A percentile compares a stretch with the other conserved stretches of the same genome.
Conservation (phyloP, 1,140 invertebrate species). For the Drosophila tani region DNA sequence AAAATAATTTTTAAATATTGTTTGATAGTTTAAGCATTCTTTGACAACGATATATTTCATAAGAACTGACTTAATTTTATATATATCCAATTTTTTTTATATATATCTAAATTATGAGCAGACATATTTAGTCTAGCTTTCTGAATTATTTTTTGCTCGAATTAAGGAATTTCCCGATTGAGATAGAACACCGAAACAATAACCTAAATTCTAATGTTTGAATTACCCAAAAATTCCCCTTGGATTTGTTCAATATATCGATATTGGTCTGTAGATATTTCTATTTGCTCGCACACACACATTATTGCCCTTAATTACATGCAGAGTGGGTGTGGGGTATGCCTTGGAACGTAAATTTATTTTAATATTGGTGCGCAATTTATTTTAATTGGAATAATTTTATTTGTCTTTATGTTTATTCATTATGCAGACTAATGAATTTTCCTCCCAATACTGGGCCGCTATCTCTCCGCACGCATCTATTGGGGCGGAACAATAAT, state of each 20-base stretch:
- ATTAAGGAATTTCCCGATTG: too few relatives aligned
- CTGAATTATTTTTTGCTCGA: too few relatives aligned
- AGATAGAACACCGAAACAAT: too few relatives aligned
- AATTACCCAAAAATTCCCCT: not conserved
- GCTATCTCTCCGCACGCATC: slow-evolving; percentile 56
- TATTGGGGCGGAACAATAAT: slow-evolving; percentile 36
- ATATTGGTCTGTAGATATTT: slow-evolving; percentile 19
- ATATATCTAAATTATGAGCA: not conserved
- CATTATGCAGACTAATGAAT: slow-evolving; percentile 81
- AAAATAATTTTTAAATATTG: not conserved
- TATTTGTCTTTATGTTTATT: slow-evolving; percentile 84
- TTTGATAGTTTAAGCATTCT: too few relatives aligned
- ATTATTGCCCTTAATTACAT: slow-evolving; percentile 65
- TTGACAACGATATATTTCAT: not conserved
- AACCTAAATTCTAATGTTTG: not conserved
- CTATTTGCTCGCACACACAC: slow-evolving; percentile 32
- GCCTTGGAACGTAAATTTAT: slow-evolving; percentile 72
- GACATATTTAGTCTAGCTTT: not conserved
- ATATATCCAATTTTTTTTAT: too few relatives aligned
- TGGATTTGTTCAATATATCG: slow-evolving; percentile 15
- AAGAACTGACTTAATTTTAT: not conserved
- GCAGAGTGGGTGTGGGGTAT: slow-evolving; percentile 37
- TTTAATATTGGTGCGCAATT: slow-evolving; percentile 83
- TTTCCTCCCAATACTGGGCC: slow-evolving; percentile 60
- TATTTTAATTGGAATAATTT: slow-evolving; percentile 85